Percentiles rank a stretch among this genome's conserved stretches.
Conservation (phyloP, 2,797 vertebrate species). For the Sphaeramia orbicularis region DNA sequence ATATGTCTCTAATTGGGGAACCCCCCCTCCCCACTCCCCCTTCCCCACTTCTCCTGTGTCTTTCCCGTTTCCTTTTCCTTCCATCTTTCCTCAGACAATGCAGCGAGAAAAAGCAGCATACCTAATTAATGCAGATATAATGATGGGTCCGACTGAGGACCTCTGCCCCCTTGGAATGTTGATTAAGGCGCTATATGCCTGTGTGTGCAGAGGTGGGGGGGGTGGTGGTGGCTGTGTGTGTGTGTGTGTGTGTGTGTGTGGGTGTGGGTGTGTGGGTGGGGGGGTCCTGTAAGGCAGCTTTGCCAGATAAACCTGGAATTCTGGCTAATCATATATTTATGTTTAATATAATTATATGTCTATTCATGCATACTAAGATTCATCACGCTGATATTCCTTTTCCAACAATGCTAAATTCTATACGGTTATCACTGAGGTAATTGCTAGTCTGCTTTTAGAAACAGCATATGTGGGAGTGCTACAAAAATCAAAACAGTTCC, state of each 20-base stretch:
- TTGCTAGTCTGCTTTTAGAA: slow-evolving; percentile 51
- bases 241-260: too few species aligned
- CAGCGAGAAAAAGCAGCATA: slow-evolving; percentile 48
- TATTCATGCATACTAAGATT: slow-evolving; percentile 32
- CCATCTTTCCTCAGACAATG: slow-evolving; percentile 57
- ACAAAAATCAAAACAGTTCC: slow-evolving; percentile 56
- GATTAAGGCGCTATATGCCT: slow-evolving; percentile 56
- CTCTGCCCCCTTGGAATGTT: slow-evolving; percentile 73
- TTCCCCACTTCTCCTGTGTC: background rate
- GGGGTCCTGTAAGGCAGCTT: slow-evolving; percentile 13
- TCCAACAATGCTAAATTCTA: slow-evolving; percentile 17
- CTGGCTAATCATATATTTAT: slow-evolving; percentile 50
- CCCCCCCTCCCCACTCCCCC: slow-evolving; percentile 24
- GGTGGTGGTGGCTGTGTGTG: too few species aligned
- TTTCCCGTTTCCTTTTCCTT: slow-evolving; percentile 14
- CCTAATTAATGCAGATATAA: slow-evolving; percentile 84
- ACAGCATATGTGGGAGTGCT: slow-evolving; percentile 54
- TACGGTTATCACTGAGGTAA: slow-evolving; percentile 49
- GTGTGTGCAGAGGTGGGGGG: slow-evolving; percentile 21
- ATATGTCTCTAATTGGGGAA: slow-evolving; percentile 75
- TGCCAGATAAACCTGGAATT: slow-evolving; percentile 52
- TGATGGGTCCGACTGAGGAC: slow-evolving; percentile 80
- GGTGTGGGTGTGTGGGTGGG: slow-evolving; percentile 3
- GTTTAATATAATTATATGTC: slow-evolving; percentile 45
- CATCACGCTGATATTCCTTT: slow-evolving; percentile 26